Evolutionary conservation across 1,140 invertebrate species (phyloP).

Genomic region (Pseudomyrmex sp.): DNA sequence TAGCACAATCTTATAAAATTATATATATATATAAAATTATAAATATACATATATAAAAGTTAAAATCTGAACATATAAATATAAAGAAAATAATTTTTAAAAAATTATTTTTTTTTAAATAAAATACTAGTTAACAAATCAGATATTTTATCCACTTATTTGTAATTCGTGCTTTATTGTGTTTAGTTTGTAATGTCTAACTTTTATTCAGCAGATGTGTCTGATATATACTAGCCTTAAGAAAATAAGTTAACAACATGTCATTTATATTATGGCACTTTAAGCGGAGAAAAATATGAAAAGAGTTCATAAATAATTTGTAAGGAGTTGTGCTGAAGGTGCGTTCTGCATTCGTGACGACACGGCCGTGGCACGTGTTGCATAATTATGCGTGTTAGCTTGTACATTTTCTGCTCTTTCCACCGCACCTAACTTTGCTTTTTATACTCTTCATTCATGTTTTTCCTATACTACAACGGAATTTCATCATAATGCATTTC

Average conservation of each 20-base stretch:
- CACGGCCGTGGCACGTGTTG: slow-evolving; percentile 75
- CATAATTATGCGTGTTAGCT: slow-evolving; percentile 79
- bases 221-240: not conserved
- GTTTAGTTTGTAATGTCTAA: not conserved
- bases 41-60: not conserved
- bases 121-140: not conserved
- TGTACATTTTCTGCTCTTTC: slow-evolving; percentile 59
- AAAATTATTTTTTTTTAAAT: not conserved
- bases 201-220: not conserved
- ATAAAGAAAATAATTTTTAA: not conserved
- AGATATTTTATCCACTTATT: not conserved
- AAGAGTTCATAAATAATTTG: slow-evolving; percentile 84
- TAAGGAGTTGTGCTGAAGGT: slow-evolving; percentile 71
- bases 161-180: not conserved
- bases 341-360: slow-evolving; percentile 60
- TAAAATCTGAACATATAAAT: not conserved
- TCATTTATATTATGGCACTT: slow-evolving; percentile 54
- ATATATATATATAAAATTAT: not conserved
- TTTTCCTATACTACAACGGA: slow-evolving; percentile 26
- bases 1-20: not conserved
- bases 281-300: slow-evolving; percentile 77
- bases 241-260: slow-evolving; percentile 22
- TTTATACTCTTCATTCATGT: slow-evolving; percentile 53
- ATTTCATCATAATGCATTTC: slow-evolving; percentile 57
- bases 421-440: slow-evolving; percentile 46